These are phyloP conservation scores for Myripristis murdjan DNA, from an alignment of 2,797 vertebrate species.

Conservation along the genomic window DNA sequence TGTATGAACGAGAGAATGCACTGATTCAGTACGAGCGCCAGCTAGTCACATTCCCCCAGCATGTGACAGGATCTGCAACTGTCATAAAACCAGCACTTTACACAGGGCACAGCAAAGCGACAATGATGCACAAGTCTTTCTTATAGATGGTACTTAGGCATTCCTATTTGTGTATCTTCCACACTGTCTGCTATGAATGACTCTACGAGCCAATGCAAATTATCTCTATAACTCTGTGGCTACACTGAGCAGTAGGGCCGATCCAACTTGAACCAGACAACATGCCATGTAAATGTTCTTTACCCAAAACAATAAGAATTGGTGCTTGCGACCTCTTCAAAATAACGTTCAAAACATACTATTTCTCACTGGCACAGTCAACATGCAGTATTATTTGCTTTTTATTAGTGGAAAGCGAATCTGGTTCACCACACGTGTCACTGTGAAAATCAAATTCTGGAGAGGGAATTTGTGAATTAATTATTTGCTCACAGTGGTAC, in stretches of 20 bases:
- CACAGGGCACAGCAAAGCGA: neutral
- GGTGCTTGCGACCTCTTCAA: conserved; percentile 6
- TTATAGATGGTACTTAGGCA: neutral
- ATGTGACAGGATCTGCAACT: conserved; percentile 11
- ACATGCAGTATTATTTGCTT: conserved; percentile 4
- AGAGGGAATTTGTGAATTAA: conserved; percentile 25
- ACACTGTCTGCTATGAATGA: neutral
- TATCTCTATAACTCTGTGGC: neutral
- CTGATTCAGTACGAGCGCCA: neutral
- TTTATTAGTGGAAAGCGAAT: conserved; percentile 18
- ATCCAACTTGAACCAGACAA: conserved; percentile 51
- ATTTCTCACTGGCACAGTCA: conserved; percentile 15
- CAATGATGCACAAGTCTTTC: neutral
- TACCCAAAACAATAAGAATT: neutral
- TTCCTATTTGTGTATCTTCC: neutral
- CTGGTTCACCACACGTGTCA: neutral
- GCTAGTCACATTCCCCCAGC: conserved; percentile 17
- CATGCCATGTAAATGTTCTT: conserved; percentile 3
- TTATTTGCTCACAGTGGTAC: conserved; percentile 17
- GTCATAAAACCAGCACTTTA: neutral
- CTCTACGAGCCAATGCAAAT: neutral
- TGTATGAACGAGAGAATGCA: conserved; percentile 3
- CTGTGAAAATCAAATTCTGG: conserved; percentile 24
- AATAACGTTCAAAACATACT: conserved; percentile 2
- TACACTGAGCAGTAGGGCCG: conserved; percentile 55